Conservation (phyloP, 2,113 vertebrate genomes). For the Myotis davidii region DNA sequence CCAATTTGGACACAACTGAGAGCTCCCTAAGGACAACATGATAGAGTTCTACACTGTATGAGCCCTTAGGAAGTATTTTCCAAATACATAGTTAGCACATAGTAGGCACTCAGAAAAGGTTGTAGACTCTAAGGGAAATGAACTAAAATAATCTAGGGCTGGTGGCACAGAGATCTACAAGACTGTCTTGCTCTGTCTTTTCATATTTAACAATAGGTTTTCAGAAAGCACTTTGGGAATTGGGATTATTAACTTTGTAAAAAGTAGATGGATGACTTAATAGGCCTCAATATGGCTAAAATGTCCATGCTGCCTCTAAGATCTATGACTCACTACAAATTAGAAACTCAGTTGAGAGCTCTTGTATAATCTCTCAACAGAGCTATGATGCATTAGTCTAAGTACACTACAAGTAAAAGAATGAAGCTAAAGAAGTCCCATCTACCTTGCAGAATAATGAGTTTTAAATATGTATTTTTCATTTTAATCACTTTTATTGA, state of each 20-base stretch:
- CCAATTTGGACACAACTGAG: not conserved
- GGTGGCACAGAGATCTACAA: not conserved
- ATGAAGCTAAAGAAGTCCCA: not conserved
- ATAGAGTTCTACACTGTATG: not conserved
- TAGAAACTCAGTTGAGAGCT: constrained; percentile 40
- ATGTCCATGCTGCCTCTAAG: not conserved
- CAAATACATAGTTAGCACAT: not conserved
- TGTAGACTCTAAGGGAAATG: not conserved
- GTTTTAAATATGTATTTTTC: not conserved
- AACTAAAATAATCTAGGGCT: not conserved
- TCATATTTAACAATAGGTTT: not conserved
- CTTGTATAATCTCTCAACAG: constrained; percentile 8
- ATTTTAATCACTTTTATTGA: constrained; percentile 92
- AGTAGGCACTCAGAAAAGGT: not conserved
- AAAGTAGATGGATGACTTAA: constrained; percentile 45
- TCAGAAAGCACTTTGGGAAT: not conserved
- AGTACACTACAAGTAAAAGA: constrained; percentile 16
- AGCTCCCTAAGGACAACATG: not conserved
- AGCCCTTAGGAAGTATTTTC: not conserved
- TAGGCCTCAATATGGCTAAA: constrained; percentile 21
- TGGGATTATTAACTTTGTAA: constrained; percentile 30
- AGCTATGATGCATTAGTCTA: not conserved
- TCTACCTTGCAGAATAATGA: not conserved
- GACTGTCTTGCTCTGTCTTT: not conserved
- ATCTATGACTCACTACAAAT: constrained; percentile 49